Evolutionary conservation across 2,113 vertebrate genomes (phyloP), one percentile per base, ranked within the genome.

Genomic region (Boleophthalmus pectinirostris): DNA sequence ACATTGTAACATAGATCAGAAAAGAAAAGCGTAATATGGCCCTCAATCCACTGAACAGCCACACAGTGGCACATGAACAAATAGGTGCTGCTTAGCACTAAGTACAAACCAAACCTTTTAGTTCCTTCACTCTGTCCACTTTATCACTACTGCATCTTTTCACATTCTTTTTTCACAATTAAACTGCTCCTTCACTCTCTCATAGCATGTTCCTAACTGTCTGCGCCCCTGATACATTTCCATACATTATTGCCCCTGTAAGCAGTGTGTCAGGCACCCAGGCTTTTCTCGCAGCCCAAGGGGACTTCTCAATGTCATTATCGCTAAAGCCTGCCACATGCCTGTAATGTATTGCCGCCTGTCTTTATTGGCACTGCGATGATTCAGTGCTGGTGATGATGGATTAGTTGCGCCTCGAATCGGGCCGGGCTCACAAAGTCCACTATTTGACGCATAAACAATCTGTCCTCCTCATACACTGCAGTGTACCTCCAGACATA

Each of bases 271-370:
- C 72, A 67, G 70, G 82, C 58, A 53, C 73, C 78, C 83, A 72
- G 84, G 80, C 82, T 85, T 88, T 87, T 81, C 85, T 78, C 75
- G 54, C 84, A 86, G 88, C 91, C 90, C 90, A 80, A 87, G 93
- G 92, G 91, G 89, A 90, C 80, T 83, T 84, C 88, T 93, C 91
- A 91, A 91, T 94, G 92, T 94, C 92, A 94, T 92, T 91, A 90
- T 84, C 82, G 72, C 90, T 89, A 88, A 91, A 90, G 86, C 87
- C 88, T 87, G 91, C 88, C 92, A 87, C 91, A 88, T 82, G 89
- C 85, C 90, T 85, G 90, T 92, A 92, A 93, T 92, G 91, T 91
- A 93, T 92, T 90, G 88, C 89, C 76, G 82, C 87, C 88, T 80
- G 84, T 77, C 79, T 88, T 88, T 93, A 93, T 91, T 92, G 92